Evolutionary conservation across 2,113 vertebrate genomes (phyloP).

Genomic region (Ia io): DNA sequence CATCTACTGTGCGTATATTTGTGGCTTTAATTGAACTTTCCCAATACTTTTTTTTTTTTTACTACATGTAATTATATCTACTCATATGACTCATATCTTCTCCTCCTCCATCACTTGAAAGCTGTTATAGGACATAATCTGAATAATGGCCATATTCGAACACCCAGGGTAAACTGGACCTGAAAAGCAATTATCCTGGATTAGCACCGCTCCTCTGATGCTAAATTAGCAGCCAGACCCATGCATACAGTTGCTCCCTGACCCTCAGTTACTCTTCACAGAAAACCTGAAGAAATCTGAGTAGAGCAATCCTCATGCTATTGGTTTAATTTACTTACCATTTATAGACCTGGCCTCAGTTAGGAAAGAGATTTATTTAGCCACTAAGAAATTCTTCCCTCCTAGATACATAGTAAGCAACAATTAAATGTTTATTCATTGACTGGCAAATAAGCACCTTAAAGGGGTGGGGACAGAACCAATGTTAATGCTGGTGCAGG

Average conservation of each 20-base stretch:
- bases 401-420: not conserved
- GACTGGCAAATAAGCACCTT: not conserved
- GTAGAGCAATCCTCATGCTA: constrained; percentile 37
- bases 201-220: constrained; percentile 44
- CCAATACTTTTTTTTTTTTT: not conserved
- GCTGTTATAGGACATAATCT: constrained; percentile 29
- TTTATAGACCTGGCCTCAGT: constrained; percentile 62
- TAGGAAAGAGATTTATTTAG: constrained; percentile 58
- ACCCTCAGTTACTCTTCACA: constrained; percentile 41
- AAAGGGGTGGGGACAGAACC: not conserved
- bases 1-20: not conserved
- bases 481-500: not conserved
- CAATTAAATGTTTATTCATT: constrained; percentile 47
- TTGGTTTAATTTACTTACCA: constrained; percentile 54
- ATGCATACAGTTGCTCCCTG: constrained; percentile 1
- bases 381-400: constrained; percentile 52
- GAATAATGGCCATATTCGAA: constrained; percentile 6
- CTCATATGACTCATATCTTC: not conserved
- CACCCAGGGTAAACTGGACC: constrained; percentile 7
- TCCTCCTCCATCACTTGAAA: constrained; percentile 8
- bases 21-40: not conserved
- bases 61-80: not conserved
- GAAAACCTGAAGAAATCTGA: constrained; percentile 56
- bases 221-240: constrained; percentile 35
- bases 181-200: constrained; percentile 53